phyloP scores from a whole-genome alignment of 2,888 invertebrate genomes.

The Melinaea marsaeus region DNA sequence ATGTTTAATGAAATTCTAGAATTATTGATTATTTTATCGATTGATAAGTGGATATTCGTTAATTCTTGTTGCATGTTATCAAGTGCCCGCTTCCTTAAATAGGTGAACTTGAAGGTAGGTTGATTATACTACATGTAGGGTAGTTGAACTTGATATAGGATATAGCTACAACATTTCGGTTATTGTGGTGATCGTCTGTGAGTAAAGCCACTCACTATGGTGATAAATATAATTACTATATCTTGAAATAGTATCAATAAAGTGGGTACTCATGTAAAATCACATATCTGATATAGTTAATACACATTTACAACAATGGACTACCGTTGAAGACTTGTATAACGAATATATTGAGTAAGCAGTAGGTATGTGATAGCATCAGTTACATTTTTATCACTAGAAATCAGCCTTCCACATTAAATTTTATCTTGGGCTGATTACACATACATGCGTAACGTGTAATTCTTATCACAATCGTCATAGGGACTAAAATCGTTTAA shows the following conservation, averaged over 20 bases:
- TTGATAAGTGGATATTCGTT: neutral
- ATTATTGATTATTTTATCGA: constrained; percentile 2
- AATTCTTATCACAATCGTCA: neutral
- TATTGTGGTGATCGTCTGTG: no score
- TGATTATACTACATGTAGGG: no score
- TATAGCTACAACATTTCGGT: no score
- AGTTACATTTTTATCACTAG: constrained; percentile 31
- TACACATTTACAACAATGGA: constrained; percentile 16
- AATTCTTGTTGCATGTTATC: constrained; percentile 1
- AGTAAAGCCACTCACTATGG: no score
- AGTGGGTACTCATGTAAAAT: constrained; percentile 13
- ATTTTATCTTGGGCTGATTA: constrained; percentile 33
- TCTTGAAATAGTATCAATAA: constrained; percentile 6
- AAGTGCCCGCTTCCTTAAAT: neutral
- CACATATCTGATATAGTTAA: constrained; percentile 18
- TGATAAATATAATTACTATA: no score
- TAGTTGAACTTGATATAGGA: no score
- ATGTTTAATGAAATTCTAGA: neutral
- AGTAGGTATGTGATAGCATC: constrained; percentile 35
- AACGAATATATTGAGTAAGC: constrained; percentile 31
- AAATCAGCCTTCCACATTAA: constrained; percentile 36
- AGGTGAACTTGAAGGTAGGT: no score
- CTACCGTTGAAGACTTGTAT: constrained; percentile 23
- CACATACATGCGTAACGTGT: neutral
- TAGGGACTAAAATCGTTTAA: neutral